Conservation (phyloP, 2,797 vertebrate species). For the Enteromius anoplus region DNA sequence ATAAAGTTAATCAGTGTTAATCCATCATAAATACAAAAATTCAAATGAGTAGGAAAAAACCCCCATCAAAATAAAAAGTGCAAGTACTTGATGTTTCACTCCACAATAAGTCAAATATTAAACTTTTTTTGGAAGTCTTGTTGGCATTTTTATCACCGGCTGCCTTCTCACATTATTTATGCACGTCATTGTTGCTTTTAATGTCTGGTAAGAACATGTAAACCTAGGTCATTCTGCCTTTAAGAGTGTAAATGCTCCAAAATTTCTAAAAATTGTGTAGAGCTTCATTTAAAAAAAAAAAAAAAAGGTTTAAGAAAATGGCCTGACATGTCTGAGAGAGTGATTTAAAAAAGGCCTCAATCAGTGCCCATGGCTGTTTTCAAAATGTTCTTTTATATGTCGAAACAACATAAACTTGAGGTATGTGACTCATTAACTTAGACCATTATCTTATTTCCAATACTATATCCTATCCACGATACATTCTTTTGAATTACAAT, state of each 20-base stretch:
- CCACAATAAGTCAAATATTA: neutral
- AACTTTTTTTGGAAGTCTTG: neutral
- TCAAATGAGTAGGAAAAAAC: neutral
- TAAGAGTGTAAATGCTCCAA: neutral
- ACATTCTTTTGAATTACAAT: conserved; percentile 12
- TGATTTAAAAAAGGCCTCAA: neutral
- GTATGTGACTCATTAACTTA: neutral
- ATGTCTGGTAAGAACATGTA: conserved; percentile 7
- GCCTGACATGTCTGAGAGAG: neutral
- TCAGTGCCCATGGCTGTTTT: neutral
- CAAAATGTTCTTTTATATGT: neutral
- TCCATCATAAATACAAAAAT: conserved; percentile 20
- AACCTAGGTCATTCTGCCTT: neutral
- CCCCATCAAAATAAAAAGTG: conserved; percentile 1
- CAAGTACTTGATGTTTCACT: neutral
- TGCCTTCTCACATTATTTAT: neutral
- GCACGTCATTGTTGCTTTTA: conserved; percentile 10
- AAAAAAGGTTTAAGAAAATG: neutral
- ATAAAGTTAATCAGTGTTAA: neutral
- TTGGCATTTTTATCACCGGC: neutral
- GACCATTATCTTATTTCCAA: neutral
- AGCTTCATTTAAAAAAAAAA: neutral
- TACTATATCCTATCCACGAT: conserved; percentile 1
- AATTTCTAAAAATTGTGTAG: neutral
- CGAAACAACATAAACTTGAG: neutral